Conservation (phyloP, 1,140 invertebrate genomes). For the Drosophila murphyi region DNA sequence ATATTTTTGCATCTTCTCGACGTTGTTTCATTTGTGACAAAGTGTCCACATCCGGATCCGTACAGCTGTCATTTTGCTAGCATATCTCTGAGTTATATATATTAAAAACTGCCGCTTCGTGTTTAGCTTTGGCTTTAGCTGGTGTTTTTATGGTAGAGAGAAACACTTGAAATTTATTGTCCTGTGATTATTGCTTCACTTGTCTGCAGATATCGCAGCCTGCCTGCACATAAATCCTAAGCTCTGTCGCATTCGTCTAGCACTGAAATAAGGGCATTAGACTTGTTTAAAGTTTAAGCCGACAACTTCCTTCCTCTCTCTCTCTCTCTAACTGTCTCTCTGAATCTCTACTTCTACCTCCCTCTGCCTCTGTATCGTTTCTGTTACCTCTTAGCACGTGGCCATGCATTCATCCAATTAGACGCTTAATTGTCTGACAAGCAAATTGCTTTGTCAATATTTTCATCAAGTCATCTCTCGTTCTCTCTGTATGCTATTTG, state of each 20-base stretch:
- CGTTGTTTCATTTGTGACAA: slow-evolving; percentile 71
- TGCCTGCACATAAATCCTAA: slow-evolving; percentile 65
- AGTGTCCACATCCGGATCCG: slow-evolving; percentile 63
- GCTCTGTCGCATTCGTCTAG: slow-evolving; percentile 52
- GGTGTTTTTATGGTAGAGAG: background rate
- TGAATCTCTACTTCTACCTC: slow-evolving; percentile 1
- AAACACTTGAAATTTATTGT: slow-evolving; percentile 70
- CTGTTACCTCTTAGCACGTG: slow-evolving; percentile 45
- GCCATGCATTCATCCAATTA: slow-evolving; percentile 79
- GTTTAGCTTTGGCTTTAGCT: slow-evolving; percentile 6
- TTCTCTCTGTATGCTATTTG: background rate
- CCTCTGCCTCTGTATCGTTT: background rate
- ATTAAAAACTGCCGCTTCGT: slow-evolving; percentile 73
- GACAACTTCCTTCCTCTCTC: slow-evolving; percentile 33
- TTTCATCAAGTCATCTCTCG: slow-evolving; percentile 73
- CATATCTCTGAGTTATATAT: slow-evolving; percentile 77
- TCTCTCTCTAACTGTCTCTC: background rate
- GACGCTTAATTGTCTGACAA: slow-evolving; percentile 83
- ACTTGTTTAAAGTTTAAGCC: slow-evolving; percentile 48
- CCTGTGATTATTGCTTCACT: slow-evolving; percentile 79
- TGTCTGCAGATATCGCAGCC: slow-evolving; percentile 63
- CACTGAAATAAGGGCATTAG: slow-evolving; percentile 9
- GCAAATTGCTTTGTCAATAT: slow-evolving; percentile 83
- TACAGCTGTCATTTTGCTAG: slow-evolving; percentile 55
- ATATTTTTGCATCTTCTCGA: slow-evolving; percentile 68